Evolutionary conservation across 2,797 vertebrate species (phyloP).

Genomic region (Eutrigla gurnardus): DNA sequence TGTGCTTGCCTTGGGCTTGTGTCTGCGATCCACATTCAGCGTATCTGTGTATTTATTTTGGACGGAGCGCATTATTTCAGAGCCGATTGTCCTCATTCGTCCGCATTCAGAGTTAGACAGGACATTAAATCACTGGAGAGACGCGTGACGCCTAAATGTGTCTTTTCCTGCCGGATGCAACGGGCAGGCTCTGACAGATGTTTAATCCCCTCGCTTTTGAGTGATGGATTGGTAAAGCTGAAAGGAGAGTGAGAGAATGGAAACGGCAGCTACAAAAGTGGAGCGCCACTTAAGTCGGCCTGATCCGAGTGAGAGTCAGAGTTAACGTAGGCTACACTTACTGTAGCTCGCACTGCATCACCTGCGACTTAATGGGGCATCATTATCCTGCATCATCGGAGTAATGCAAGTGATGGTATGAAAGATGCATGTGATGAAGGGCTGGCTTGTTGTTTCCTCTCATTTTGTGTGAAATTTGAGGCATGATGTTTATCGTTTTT

Average conservation of each 20-base stretch:
- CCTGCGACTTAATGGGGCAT: slow-evolving; percentile 43
- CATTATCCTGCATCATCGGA: slow-evolving; percentile 19
- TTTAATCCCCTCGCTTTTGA: slow-evolving; percentile 80
- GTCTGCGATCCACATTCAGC: neutral
- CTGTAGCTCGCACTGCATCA: slow-evolving; percentile 31
- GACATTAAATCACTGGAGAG: slow-evolving; percentile 59
- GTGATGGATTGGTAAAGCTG: slow-evolving; percentile 69
- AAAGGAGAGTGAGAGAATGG: slow-evolving; percentile 50
- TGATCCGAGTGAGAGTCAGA: slow-evolving; percentile 35
- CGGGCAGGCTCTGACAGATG: slow-evolving; percentile 75
- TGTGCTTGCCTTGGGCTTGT: slow-evolving; percentile 5
- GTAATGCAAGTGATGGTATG: slow-evolving; percentile 19
- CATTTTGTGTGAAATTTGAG: slow-evolving; percentile 2
- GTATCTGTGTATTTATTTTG: slow-evolving; percentile 32
- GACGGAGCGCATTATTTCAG: slow-evolving; percentile 39
- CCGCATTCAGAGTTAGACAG: slow-evolving; percentile 50
- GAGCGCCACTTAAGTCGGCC: slow-evolving; percentile 31
- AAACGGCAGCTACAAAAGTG: slow-evolving; percentile 54
- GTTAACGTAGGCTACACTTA: slow-evolving; percentile 41
- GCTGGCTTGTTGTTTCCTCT: neutral
- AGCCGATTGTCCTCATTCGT: slow-evolving; percentile 67
- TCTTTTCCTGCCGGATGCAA: slow-evolving; percentile 71
- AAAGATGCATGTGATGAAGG: slow-evolving; percentile 17
- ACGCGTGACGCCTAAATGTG: slow-evolving; percentile 58
- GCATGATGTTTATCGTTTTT: neutral